Base-by-base conservation (phyloP, 2,797 vertebrate species). In the Lepus townsendii region DNA sequence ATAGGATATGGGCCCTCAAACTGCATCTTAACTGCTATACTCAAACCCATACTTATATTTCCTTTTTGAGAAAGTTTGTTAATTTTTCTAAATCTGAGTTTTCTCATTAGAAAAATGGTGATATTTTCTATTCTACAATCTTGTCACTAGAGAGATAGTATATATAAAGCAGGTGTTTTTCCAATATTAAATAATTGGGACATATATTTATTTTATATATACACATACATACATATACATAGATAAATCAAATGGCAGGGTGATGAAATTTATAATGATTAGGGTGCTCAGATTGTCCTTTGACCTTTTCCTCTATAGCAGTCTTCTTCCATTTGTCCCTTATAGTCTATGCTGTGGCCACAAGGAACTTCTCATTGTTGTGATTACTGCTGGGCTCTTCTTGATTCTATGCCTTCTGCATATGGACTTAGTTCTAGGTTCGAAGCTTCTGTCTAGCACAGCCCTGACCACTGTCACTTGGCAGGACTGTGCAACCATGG, bases 31-130 rank as follows among this genome's bases (percentile, higher is more conserved):
- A 42, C 42, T 42, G 42, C 42, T 42, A 42, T 42, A 42, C 42
- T 42, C 42, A 42, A 42, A 42, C 42, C 42, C 42, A 42, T 42
- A 42, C 42, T 42, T 42, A 42, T 9, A 42, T 42, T 42, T 38
- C 9, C 35, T 63, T 20, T 72, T 72, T 78, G 54, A 90, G 47
- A 32, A 35, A 68, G 5, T 80, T 50, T 91, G 26, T 32, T 77
- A 38, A 24, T 27, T 16, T 83, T 83, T 50, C 30, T 83, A 75
- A 77, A 35, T 35, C 71, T 71, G 5, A 72, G 3, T 87, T 80
- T 93, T 71, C 50, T 76, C 42, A 42, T 47, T 91, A 82, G 83
- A 20, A 82, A 91, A 76, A 35, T 69, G n/a, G 16, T 63, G 32
- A 71, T 71, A 27, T 54, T 71, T 30, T 26, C 54, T 52, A 52